Evolutionary conservation across 2,888 invertebrate genomes (phyloP).

Genomic region (Patella depressa): DNA sequence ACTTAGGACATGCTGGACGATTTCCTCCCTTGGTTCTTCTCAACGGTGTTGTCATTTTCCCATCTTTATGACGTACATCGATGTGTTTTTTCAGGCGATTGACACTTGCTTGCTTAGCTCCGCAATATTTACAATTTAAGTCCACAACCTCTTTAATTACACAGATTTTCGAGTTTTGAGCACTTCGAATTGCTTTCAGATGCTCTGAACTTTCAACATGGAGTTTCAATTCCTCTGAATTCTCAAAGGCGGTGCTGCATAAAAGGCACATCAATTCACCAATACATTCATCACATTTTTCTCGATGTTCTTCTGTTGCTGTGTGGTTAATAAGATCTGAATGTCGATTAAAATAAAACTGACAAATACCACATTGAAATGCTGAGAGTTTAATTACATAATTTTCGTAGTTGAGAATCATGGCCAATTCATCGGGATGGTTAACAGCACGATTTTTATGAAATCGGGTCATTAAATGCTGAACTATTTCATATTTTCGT

Average conservation of each 20-base stretch:
- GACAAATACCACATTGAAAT: constrained; percentile 87
- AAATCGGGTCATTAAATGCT: constrained; percentile 83
- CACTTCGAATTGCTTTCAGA: constrained; percentile 35
- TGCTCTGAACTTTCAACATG: constrained; percentile 58
- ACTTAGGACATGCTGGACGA: constrained; percentile 45
- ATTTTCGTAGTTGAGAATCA: constrained; percentile 83
- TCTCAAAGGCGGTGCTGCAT: constrained; percentile 56
- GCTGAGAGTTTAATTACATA: constrained; percentile 86
- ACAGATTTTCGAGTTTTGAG: constrained; percentile 45
- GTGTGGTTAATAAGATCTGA: constrained; percentile 76
- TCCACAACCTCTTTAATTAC: constrained; percentile 57
- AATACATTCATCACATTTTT: constrained; percentile 50
- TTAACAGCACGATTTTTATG: constrained; percentile 80
- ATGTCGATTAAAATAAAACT: constrained; percentile 84
- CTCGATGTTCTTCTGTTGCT: constrained; percentile 45
- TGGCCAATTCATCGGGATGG: constrained; percentile 73
- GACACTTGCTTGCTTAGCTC: constrained; percentile 52
- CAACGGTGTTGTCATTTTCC: constrained; percentile 35
- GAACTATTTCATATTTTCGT: constrained; percentile 61
- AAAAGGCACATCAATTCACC: constrained; percentile 64
- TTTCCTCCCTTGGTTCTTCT: constrained; percentile 40
- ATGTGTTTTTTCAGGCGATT: constrained; percentile 57
- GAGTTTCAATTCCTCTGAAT: constrained; percentile 49
- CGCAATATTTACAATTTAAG: constrained; percentile 61
- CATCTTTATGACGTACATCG: constrained; percentile 47